phyloP scores from a whole-genome alignment of 2,797 vertebrate species.

The Champsocephalus esox region DNA sequence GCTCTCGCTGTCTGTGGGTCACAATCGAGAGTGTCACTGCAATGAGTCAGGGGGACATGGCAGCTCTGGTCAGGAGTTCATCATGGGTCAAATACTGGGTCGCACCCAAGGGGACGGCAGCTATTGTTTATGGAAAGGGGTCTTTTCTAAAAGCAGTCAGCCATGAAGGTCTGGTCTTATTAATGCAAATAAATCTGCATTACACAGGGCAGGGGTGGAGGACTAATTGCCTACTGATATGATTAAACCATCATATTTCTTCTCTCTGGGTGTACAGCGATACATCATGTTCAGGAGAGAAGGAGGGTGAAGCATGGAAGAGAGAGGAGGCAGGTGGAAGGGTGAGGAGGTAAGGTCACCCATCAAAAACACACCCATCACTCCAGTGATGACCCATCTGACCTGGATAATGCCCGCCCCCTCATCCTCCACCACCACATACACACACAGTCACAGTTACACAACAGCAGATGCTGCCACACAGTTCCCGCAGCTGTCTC shows the following conservation, averaged over 20 bases:
- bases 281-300: slow-evolving; percentile 35
- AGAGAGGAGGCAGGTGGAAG: slow-evolving; percentile 51
- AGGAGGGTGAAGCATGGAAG: slow-evolving; percentile 36
- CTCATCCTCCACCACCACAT: slow-evolving; percentile 12
- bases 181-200: slow-evolving; percentile 67
- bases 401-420: slow-evolving; percentile 35
- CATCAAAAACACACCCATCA: slow-evolving; percentile 73
- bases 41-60: slow-evolving; percentile 68
- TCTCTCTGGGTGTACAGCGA: background rate
- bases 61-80: slow-evolving; percentile 79
- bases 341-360: slow-evolving; percentile 57
- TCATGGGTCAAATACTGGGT: slow-evolving; percentile 75
- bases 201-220: slow-evolving; percentile 24
- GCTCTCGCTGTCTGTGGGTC: slow-evolving; percentile 62
- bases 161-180: slow-evolving; percentile 64
- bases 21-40: slow-evolving; percentile 60
- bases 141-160: slow-evolving; percentile 52
- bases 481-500: slow-evolving; percentile 64
- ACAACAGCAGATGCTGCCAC: slow-evolving; percentile 54
- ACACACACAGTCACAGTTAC: slow-evolving; percentile 19
- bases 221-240: slow-evolving; percentile 51
- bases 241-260: slow-evolving; percentile 25
- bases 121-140: slow-evolving; percentile 67
- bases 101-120: slow-evolving; percentile 56
- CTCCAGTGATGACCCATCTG: slow-evolving; percentile 63